Conservation (phyloP, 1,140 invertebrate species). For the Dreissena rostriformis region DNA sequence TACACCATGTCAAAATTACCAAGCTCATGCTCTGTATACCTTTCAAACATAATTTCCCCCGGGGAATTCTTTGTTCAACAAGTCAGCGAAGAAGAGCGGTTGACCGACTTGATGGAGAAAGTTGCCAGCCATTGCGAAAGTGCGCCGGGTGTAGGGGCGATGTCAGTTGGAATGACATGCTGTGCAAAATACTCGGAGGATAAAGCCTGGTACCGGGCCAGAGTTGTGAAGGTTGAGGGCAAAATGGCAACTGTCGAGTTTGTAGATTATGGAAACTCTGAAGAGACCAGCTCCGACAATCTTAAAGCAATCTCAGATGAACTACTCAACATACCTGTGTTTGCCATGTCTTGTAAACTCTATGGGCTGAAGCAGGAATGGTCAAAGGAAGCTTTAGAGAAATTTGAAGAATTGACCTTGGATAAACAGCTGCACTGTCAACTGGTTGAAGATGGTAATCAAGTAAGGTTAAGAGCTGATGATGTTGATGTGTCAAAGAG, state of each 20-base stretch:
- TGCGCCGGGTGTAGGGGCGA: neutral
- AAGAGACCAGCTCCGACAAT: constrained; percentile 50
- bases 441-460: constrained; percentile 56
- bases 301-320: constrained; percentile 59
- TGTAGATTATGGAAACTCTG: constrained; percentile 83
- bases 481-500: constrained; percentile 54
- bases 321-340: constrained; percentile 60
- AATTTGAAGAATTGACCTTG: constrained; percentile 66
- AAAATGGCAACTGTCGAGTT: constrained; percentile 83
- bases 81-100: constrained; percentile 66
- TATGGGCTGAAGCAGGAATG: constrained; percentile 59
- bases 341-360: constrained; percentile 70
- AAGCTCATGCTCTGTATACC: constrained; percentile 27
- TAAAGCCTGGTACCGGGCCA: constrained; percentile 90
- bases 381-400: constrained; percentile 63
- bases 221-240: constrained; percentile 87
- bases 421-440: constrained; percentile 69
- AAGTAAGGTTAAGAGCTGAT: constrained; percentile 64
- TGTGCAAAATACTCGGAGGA: constrained; percentile 89
- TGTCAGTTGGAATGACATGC: constrained; percentile 84
- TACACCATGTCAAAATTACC: neutral
- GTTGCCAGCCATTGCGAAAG: constrained; percentile 47
- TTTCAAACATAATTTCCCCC: constrained; percentile 71
- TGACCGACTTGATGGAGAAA: constrained; percentile 80
- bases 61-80: constrained; percentile 82